Base-by-base conservation (phyloP, 2,797 vertebrate genomes). In the Mormyrus proboscirostris region DNA sequence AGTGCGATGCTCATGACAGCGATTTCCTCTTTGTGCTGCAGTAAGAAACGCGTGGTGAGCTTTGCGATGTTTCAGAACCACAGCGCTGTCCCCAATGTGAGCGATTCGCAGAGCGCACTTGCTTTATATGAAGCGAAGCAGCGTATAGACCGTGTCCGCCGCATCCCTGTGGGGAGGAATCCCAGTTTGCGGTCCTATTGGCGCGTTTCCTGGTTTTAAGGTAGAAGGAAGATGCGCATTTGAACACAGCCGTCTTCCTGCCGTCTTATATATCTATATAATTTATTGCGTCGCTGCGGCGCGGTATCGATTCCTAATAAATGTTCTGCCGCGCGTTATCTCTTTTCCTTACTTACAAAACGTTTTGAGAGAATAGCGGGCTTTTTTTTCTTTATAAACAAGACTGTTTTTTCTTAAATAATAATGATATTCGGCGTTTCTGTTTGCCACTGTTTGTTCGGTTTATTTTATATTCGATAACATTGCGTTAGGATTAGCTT, bases 161-260 rank as follows among this genome's bases (percentile, higher is more conserved):
- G 94, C 95, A 95, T 96, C 96, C 96, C 95, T 93, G 92, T 94
- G 91, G 93, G 94, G 92, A 95, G 95, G 96, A 94, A 93, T 93
- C 94, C 94, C 94, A 92, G 91, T 92, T 93, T 76, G 90, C 94
- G 92, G 94, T 95, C 93, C 95, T 92, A 94, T 93, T 92, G 92
- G 91, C 89, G 92, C 92, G 92, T 89, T 90, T 89, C 83, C 59
- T 90, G 82, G 44, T 87, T 88, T 89, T 88, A 89, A 55, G 89
- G 89, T 84, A 90, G 86, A 91, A 93, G 91, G 90, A 53, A 62
- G 33, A 62, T 33, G 33, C 55, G 57, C 41, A 65, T 47, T 41
- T n/a, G 1, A n/a, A 88, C 7, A 49, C 25, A 29, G 22, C 50
- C 29, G n/a, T 25, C 29, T 41, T 57, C 14, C 8, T 38, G n/a